A percentile compares a stretch with the other conserved stretches of the same genome.
These are phyloP conservation scores for Umimayanthus chanpuru DNA, from an alignment of 92 coral and sea anemone genomes.

Conservation along the genomic window DNA sequence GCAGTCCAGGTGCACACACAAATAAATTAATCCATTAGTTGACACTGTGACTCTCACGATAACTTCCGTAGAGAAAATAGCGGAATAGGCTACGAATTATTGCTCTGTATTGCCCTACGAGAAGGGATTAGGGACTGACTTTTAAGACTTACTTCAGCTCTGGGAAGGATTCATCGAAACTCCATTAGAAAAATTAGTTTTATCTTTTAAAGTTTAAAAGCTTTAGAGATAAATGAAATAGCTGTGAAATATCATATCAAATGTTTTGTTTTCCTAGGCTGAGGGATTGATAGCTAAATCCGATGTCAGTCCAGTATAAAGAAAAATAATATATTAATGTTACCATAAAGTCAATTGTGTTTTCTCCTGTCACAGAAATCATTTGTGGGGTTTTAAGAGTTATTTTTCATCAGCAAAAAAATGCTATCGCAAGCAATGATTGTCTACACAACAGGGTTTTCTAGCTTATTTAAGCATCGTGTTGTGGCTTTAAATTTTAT, in stretches of 20 bases:
- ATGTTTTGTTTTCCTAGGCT: conserved; percentile 18
- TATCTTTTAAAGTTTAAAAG: conserved; percentile 16
- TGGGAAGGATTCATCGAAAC: conserved; percentile 16
- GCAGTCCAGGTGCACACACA: conserved; percentile 38
- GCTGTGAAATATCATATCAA: conserved; percentile 29
- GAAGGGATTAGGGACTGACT: conserved; percentile 35
- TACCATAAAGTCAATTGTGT: conserved; percentile 37
- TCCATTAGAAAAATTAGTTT: background rate
- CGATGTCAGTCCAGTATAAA: conserved; percentile 22
- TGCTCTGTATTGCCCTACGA: conserved; percentile 12
- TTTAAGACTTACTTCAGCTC: background rate
- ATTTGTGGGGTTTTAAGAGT: conserved; percentile 21
- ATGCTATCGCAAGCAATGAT: background rate
- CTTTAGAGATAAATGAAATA: conserved; percentile 15
- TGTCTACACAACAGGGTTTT: conserved; percentile 1
- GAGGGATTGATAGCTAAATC: conserved; percentile 27
- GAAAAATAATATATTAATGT: conserved; percentile 42
- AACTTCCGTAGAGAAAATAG: conserved; percentile 31
- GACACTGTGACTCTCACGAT: conserved; percentile 28
- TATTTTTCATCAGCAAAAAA: conserved; percentile 14
- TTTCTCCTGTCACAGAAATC: conserved; percentile 35
- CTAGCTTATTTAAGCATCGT: background rate
- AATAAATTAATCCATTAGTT: conserved; percentile 41
- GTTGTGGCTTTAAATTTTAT: conserved; percentile 14
- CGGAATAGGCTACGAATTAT: conserved; percentile 34